Percentiles rank a stretch among this genome's conserved stretches.
Conservation (phyloP, 1,140 invertebrate genomes). For the Procambarus virginalis region DNA sequence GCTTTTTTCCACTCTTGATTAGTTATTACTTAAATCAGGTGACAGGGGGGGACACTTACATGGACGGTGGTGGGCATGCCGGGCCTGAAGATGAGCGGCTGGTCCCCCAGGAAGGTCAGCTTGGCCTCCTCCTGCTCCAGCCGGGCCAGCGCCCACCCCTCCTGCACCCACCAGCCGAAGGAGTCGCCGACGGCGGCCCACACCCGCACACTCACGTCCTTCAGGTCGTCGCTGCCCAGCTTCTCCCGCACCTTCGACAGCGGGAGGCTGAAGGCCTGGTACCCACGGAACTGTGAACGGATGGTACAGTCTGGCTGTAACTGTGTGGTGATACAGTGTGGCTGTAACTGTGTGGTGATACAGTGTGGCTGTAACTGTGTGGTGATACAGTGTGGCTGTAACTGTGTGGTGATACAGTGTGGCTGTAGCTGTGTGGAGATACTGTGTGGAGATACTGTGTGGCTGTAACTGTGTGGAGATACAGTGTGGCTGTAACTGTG, state of each 20-base stretch:
- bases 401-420: too few species aligned
- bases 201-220: constrained; percentile 65
- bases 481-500: too few species aligned
- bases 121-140: constrained; percentile 90
- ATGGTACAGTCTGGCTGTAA: not conserved
- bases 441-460: too few species aligned
- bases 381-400: too few species aligned
- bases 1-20: not conserved
- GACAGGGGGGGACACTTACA: constrained; percentile 73
- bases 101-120: constrained; percentile 78
- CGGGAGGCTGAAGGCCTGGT: constrained; percentile 71
- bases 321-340: too few species aligned
- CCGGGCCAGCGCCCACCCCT: constrained; percentile 89
- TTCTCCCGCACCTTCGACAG: constrained; percentile 72
- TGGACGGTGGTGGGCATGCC: constrained; percentile 76
- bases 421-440: too few species aligned
- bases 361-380: too few species aligned
- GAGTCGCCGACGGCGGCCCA: constrained; percentile 73
- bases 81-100: constrained; percentile 77
- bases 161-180: constrained; percentile 84
- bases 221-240: constrained; percentile 2
- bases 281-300: constrained; percentile 70
- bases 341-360: too few species aligned
- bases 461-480: too few species aligned
- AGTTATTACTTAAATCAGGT: not conserved